These are phyloP conservation scores for Dasysyrphus albostriatus DNA, from an alignment of 2,888 invertebrate species.

Conservation along the genomic window DNA sequence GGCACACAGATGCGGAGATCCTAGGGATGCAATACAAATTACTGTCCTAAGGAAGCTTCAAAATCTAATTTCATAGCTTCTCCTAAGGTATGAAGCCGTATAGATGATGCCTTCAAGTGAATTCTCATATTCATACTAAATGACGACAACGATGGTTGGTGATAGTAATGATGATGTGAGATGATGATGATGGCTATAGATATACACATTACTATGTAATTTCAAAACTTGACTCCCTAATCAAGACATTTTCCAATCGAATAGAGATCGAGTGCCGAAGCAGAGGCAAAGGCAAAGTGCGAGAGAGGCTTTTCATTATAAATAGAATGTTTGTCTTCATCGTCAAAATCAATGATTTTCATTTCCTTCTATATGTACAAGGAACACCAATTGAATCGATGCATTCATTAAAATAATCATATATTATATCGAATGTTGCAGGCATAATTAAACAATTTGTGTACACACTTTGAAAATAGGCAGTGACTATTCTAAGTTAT, in stretches of 20 bases:
- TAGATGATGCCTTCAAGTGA: background rate
- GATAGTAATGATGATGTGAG: too few species aligned
- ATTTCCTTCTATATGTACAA: background rate
- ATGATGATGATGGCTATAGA: slow-evolving; percentile 11
- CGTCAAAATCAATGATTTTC: slow-evolving; percentile 57
- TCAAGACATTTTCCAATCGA: slow-evolving; percentile 55
- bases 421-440: slow-evolving; percentile 18
- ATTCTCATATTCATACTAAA: slow-evolving; percentile 5
- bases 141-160: background rate
- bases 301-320: slow-evolving; percentile 34
- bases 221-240: slow-evolving; percentile 48
- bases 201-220: slow-evolving; percentile 32
- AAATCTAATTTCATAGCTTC: slow-evolving; percentile 4
- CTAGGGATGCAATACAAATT: slow-evolving; percentile 16
- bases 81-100: background rate
- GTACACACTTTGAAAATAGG: slow-evolving; percentile 9
- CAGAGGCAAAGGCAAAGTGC: background rate
- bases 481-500: background rate
- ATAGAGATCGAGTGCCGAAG: background rate
- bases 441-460: slow-evolving; percentile 60
- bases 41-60: background rate
- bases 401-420: slow-evolving; percentile 50
- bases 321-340: slow-evolving; percentile 47
- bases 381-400: slow-evolving; percentile 42
- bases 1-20: background rate